These are phyloP conservation scores for Eubucco bourcierii DNA, from an alignment of 2,113 vertebrate genomes.

Conservation along the genomic window DNA sequence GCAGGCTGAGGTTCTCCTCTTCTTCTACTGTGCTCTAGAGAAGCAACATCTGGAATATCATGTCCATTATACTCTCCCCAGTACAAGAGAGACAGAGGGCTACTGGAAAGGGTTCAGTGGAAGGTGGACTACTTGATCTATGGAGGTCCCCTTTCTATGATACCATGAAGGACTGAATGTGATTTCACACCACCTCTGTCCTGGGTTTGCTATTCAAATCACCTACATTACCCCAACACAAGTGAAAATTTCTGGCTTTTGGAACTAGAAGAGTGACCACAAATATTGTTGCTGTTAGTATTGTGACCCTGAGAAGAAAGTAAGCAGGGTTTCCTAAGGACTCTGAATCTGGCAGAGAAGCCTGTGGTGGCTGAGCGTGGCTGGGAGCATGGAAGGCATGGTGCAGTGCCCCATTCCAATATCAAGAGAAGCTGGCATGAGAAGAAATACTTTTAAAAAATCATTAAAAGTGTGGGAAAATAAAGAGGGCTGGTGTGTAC, in stretches of 20 bases:
- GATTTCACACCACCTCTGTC: rapidly evolving
- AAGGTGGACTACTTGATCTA: too few relatives aligned
- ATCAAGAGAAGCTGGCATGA: not conserved
- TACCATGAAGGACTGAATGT: too few relatives aligned
- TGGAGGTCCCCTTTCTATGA: too few relatives aligned
- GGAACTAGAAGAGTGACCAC: not conserved
- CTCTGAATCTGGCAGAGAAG: rapidly evolving
- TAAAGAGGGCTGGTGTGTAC: not conserved
- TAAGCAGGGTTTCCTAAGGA: not conserved
- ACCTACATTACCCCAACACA: rapidly evolving
- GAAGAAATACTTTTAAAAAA: rapidly evolving
- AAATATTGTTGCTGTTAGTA: not conserved
- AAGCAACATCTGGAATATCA: too few relatives aligned
- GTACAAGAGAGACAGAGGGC: too few relatives aligned
- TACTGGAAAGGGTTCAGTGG: too few relatives aligned
- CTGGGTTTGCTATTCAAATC: not conserved
- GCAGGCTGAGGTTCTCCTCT: too few relatives aligned
- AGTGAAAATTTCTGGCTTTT: not conserved
- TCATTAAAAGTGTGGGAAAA: not conserved
- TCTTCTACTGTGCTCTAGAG: too few relatives aligned
- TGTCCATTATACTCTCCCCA: too few relatives aligned
- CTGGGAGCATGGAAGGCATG: rapidly evolving
- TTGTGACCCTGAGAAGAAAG: not conserved
- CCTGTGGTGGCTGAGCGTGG: rapidly evolving
- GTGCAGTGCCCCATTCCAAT: not conserved